These are phyloP conservation scores for Cerastoderma edule DNA, from an alignment of 2,888 invertebrate species.

Conservation along the genomic window DNA sequence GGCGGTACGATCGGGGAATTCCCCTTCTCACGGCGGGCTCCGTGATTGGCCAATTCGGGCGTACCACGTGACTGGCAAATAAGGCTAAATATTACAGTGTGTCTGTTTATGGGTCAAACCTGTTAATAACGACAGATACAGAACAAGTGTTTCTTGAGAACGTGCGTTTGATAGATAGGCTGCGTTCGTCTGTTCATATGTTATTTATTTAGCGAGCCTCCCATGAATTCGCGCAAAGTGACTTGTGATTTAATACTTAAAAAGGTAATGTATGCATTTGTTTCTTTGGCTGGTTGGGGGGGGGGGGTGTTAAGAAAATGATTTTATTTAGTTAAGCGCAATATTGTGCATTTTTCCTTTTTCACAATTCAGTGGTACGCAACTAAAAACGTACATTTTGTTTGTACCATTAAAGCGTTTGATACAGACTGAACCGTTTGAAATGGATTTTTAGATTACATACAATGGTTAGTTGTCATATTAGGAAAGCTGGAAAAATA, in stretches of 20 bases:
- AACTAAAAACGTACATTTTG: no score
- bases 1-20: slow-evolving; percentile 33
- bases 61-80: slow-evolving; percentile 44
- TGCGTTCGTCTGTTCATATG: background rate
- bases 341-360: no score
- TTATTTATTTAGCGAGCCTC: background rate
- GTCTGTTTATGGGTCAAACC: slow-evolving; percentile 11
- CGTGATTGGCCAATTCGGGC: slow-evolving; percentile 31
- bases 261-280: background rate
- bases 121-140: slow-evolving; percentile 9
- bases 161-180: background rate
- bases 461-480: no score
- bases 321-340: no score
- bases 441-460: no score
- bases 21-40: slow-evolving; percentile 36
- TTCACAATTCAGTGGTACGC: no score
- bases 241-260: background rate
- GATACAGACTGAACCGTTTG: no score
- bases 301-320: no score
- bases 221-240: background rate
- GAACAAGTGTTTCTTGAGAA: no score
- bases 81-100: slow-evolving; percentile 21
- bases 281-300: background rate
- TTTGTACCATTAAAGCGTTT: no score
- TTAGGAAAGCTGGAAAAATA: no score